Evolutionary conservation across 2,888 invertebrate genomes (phyloP).

Genomic region (Microdon myrmicae): DNA sequence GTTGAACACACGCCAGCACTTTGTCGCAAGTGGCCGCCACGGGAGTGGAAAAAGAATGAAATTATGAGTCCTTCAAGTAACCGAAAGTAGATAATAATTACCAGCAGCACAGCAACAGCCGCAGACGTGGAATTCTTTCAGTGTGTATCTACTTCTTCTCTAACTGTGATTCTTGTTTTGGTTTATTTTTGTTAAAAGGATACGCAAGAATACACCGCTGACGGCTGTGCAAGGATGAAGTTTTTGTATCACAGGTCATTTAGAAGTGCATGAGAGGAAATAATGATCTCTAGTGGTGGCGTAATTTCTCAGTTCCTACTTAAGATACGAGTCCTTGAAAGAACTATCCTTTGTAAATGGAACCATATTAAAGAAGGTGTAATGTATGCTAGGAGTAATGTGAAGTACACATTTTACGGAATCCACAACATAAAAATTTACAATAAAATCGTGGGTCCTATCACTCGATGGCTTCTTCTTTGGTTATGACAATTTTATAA

Average conservation of each 20-base stretch:
- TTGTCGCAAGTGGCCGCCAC: conserved; percentile 16
- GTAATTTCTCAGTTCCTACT: conserved; percentile 23
- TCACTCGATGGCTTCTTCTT: too few species aligned
- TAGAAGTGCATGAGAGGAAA: conserved; percentile 29
- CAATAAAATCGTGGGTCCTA: too few species aligned
- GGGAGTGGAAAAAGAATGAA: conserved; percentile 30
- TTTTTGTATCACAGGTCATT: conserved; percentile 31
- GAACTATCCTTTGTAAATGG: background rate
- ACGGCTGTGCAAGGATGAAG: conserved; percentile 3
- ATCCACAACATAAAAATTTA: too few species aligned
- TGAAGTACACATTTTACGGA: too few species aligned
- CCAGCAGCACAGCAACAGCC: conserved; percentile 21
- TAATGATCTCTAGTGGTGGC: conserved; percentile 37
- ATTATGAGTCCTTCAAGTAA: conserved; percentile 43
- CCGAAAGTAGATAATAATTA: conserved; percentile 46
- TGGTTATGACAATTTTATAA: too few species aligned
- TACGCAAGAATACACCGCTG: background rate
- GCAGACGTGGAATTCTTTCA: background rate
- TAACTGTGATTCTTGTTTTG: conserved; percentile 19
- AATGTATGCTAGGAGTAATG: too few species aligned
- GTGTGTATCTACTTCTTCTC: background rate
- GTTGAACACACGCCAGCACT: conserved; percentile 31
- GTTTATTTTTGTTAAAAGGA: conserved; percentile 7
- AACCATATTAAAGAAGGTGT: conserved; percentile 7
- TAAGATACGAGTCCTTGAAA: too few species aligned